A percentile compares a stretch with the other conserved stretches of the same genome.
These are phyloP conservation scores for Dichetophora obliterata DNA, from an alignment of 2,888 invertebrate genomes.

Conservation along the genomic window DNA sequence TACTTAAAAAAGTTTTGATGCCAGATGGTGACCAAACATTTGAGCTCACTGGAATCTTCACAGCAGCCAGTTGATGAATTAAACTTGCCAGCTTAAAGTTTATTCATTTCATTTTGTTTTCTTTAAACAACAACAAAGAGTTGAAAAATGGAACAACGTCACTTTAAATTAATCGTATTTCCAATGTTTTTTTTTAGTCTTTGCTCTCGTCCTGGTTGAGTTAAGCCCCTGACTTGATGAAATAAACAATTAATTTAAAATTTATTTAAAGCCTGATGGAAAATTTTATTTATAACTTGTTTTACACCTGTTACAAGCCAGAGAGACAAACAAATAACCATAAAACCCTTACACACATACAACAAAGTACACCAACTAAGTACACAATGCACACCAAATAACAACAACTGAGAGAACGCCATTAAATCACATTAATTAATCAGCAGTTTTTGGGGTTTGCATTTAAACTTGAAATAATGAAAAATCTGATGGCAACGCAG, in stretches of 20 bases:
- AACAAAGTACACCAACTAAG: not conserved
- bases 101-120: too few relatives aligned
- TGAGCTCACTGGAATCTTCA: too few relatives aligned
- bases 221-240: not conserved
- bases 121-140: too few relatives aligned
- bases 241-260: constrained; percentile 17
- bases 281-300: not conserved
- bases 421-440: constrained; percentile 10
- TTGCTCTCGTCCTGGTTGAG: not conserved
- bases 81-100: too few relatives aligned
- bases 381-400: not conserved
- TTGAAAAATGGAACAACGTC: too few relatives aligned
- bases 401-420: not conserved
- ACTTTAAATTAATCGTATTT: too few relatives aligned
- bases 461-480: not conserved
- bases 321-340: not conserved
- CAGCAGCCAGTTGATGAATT: too few relatives aligned
- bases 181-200: not conserved
- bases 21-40: not conserved
- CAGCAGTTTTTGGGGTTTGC: constrained; percentile 3
- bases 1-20: not conserved
- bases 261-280: not conserved
- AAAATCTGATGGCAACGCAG: too few relatives aligned
- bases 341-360: not conserved
- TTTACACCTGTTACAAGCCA: constrained; percentile 7